Evolutionary conservation across 2,113 vertebrate genomes (phyloP).

Genomic region (Martes martes): DNA sequence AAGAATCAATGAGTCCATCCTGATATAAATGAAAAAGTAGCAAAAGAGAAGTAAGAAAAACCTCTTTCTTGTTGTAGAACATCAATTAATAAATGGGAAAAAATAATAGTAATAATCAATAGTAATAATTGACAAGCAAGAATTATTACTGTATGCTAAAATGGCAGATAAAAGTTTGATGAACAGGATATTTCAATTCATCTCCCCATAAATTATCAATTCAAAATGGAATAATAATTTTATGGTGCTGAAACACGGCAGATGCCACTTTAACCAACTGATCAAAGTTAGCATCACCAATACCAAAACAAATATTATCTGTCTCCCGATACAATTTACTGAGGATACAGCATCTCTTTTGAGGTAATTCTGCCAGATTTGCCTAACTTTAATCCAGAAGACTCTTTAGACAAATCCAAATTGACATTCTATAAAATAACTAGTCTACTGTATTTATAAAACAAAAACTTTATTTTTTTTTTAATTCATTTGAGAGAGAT

Average conservation of each 20-base stretch:
- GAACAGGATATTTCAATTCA: background rate
- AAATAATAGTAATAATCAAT: background rate
- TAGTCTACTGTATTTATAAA: background rate
- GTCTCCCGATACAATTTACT: background rate
- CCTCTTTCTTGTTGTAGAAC: background rate
- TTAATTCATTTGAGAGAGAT: no score
- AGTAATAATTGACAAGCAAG: background rate
- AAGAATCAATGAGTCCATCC: background rate
- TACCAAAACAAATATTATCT: background rate
- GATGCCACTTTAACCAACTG: background rate
- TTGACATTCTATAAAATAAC: background rate
- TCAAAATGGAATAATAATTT: background rate
- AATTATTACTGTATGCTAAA: background rate
- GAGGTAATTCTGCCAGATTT: background rate
- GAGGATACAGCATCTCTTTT: background rate
- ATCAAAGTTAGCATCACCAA: background rate
- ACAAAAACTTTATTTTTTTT: background rate
- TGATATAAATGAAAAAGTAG: background rate
- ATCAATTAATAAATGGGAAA: background rate
- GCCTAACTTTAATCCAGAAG: background rate
- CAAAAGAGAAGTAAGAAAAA: background rate
- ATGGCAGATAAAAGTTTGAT: background rate
- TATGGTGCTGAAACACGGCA: background rate
- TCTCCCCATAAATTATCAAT: background rate
- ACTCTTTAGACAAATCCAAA: background rate